A percentile compares a stretch with the other conserved stretches of the same genome.
Conservation (phyloP, 2,888 invertebrate genomes). For the Cephonodes hylas region DNA sequence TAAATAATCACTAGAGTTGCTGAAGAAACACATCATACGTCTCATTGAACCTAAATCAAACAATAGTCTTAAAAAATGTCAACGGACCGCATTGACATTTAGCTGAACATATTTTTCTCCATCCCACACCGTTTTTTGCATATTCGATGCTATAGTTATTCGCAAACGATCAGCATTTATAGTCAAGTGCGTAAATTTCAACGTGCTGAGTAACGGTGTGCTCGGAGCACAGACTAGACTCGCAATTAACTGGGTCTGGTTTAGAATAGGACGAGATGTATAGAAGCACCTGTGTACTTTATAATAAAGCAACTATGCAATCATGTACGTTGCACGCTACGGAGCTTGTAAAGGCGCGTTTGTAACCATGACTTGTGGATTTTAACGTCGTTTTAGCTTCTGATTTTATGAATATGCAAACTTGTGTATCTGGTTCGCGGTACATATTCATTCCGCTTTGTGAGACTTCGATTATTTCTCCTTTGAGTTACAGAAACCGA, state of each 20-base stretch:
- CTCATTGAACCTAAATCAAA: not conserved
- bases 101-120: not conserved
- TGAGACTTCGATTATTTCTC: not conserved
- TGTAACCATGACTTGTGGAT: not conserved
- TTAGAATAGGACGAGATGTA: slow-evolving; percentile 44
- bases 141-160: not conserved
- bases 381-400: not conserved
- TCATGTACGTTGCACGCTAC: slow-evolving; percentile 8
- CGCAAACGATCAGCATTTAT: slow-evolving; percentile 11
- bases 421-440: not conserved
- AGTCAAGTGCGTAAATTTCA: slow-evolving; percentile 30
- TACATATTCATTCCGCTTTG: not conserved
- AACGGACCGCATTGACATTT: not conserved
- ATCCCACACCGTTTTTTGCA: not conserved
- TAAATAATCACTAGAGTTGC: too few species aligned
- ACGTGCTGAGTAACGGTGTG: slow-evolving; percentile 46
- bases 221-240: slow-evolving; percentile 32
- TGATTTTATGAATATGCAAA: not conserved
- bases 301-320: slow-evolving; percentile 12
- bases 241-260: slow-evolving; percentile 60
- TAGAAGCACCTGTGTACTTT: slow-evolving; percentile 14
- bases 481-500: not conserved
- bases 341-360: slow-evolving; percentile 4
- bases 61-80: not conserved
- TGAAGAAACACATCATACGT: not conserved